Percentiles rank a stretch among this genome's conserved stretches.
These are phyloP conservation scores for Poeciliopsis turneri DNA, from an alignment of 2,797 vertebrate species.

Conservation along the genomic window DNA sequence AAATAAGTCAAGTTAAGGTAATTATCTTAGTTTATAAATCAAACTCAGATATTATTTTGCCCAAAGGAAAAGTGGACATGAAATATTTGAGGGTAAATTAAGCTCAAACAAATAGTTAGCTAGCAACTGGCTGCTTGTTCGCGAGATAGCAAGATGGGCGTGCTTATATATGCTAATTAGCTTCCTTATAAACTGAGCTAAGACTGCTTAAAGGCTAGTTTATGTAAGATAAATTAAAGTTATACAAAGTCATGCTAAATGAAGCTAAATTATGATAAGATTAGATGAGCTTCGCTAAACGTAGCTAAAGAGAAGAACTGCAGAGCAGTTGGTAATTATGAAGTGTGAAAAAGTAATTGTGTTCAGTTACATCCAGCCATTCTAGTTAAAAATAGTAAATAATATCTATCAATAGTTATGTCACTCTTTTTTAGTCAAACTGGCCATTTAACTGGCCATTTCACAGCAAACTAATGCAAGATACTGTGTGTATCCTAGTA, in stretches of 20 bases:
- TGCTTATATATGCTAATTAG: not conserved
- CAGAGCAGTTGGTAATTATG: too few species aligned
- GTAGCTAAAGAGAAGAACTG: too few species aligned
- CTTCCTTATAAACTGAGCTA: not conserved
- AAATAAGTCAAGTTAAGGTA: not conserved
- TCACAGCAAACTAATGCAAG: not conserved
- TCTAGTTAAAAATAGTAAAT: too few species aligned
- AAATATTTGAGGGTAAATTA: not conserved
- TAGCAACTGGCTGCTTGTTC: not conserved
- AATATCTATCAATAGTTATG: too few species aligned
- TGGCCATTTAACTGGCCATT: too few species aligned
- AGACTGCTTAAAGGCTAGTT: not conserved
- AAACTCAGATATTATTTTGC: not conserved
- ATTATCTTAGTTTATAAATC: not conserved
- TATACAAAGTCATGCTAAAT: too few species aligned
- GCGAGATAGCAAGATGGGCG: not conserved
- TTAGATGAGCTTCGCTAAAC: too few species aligned
- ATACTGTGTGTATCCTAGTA: not conserved
- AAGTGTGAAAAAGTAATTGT: too few species aligned
- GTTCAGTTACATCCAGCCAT: too few species aligned
- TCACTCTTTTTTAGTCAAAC: too few species aligned
- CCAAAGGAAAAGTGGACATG: not conserved
- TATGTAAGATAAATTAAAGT: too few species aligned
- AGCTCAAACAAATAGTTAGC: not conserved
- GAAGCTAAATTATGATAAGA: too few species aligned